These are phyloP conservation scores for Globicephala melas DNA, from an alignment of 2,113 vertebrate genomes.

Conservation along the genomic window DNA sequence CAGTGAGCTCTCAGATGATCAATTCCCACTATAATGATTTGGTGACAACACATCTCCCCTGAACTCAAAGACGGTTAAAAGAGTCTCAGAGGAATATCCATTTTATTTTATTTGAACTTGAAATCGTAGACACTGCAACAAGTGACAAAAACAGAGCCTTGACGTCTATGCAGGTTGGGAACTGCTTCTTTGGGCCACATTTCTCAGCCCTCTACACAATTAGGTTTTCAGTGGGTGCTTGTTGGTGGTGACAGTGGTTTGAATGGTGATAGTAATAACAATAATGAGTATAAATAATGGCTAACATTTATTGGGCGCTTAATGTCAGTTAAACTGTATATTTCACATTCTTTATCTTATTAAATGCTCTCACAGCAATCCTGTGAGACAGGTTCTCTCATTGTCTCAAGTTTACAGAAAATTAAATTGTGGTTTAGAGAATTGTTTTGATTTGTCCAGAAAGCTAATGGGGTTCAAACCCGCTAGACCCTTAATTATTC, in stretches of 20 bases:
- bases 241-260: background rate
- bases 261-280: background rate
- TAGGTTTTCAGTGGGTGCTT: background rate
- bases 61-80: background rate
- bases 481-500: background rate
- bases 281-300: conserved; percentile 24
- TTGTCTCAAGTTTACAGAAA: conserved; percentile 31
- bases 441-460: background rate
- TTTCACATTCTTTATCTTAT: conserved; percentile 45
- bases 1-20: background rate
- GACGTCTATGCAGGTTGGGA: background rate
- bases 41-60: background rate
- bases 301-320: background rate
- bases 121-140: background rate
- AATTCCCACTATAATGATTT: background rate
- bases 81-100: background rate
- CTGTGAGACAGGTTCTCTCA: background rate
- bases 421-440: conserved; percentile 31
- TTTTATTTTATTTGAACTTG: conserved; percentile 25
- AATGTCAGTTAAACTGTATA: conserved; percentile 7
- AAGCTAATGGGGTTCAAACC: background rate
- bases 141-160: background rate
- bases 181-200: background rate
- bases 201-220: background rate
- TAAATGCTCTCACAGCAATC: conserved; percentile 13